Evolutionary conservation across 2,113 vertebrate species (phyloP), one percentile per base, ranked within the genome.

Genomic region (Microcebus griseorufus): DNA sequence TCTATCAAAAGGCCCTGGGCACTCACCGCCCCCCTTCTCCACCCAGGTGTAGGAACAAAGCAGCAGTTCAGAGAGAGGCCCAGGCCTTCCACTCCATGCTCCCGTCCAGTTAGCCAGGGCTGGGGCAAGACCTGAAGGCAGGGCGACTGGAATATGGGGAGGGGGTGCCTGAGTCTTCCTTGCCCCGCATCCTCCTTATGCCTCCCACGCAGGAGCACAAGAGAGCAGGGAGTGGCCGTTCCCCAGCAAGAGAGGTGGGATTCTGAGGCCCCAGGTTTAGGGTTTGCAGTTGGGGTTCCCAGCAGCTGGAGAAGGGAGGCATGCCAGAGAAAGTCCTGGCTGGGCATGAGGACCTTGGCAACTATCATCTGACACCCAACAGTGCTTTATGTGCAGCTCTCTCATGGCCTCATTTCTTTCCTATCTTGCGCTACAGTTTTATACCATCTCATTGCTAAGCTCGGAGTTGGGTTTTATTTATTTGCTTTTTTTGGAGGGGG

Each of bases 81-180:
- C 20, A 53, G 45, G 29, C 45, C 18, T 16, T 51, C 37, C 1
- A 9, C 4, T 16, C 39, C 37, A 29, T 10, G 23, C 32, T 17
- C 78, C 9, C 3, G 0, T 23, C 42, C 11, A 20, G 60, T 9
- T 4, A 76, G 22, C n/a, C 34, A 5, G 25, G 34, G n/a, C 20
- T 23, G 51, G 53, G 60, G 14, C n/a, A 12, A 58, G 60, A 55
- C 23, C 2, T 10, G 75, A 37, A 75, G 25, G 2, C 0, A 2
- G 14, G 4, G 18, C 14, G 17, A 10, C 20, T 37, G 37, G 55
- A n/a, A 48, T 64, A 64, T 9, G 22, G 29, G 29, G 25, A 67
- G 69, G 55, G 22, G 51, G 6, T 23, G 14, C 34, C 37, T 37
- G 76, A n/a, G 2, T 65, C 39, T 37, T 60, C 20, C 34, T 80